Conservation (phyloP, 2,888 invertebrate genomes). For the Escarpia spicata region DNA sequence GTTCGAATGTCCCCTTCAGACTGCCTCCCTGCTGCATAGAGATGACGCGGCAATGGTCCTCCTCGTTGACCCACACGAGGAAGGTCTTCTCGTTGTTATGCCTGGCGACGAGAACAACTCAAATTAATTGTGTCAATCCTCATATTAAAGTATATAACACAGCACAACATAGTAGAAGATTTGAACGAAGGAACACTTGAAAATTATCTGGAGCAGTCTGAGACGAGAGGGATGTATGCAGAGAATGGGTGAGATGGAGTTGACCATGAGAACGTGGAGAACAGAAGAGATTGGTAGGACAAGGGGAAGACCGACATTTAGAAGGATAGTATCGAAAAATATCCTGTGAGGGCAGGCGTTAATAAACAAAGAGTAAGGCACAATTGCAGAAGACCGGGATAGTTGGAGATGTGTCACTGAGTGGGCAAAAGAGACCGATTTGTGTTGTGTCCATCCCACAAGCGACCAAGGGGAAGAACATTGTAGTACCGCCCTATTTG, state of each 20-base stretch:
- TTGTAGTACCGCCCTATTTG: neutral
- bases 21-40: slow-evolving; percentile 73
- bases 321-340: too few relatives aligned
- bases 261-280: neutral
- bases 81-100: slow-evolving; percentile 81
- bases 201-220: neutral
- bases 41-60: slow-evolving; percentile 87
- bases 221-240: neutral
- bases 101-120: slow-evolving; percentile 58
- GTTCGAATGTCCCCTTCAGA: slow-evolving; percentile 49
- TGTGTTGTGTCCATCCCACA: too few relatives aligned
- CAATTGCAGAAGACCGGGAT: too few relatives aligned
- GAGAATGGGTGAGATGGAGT: neutral
- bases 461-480: neutral
- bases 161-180: neutral
- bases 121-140: neutral
- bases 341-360: too few relatives aligned
- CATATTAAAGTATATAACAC: neutral
- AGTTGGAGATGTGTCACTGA: too few relatives aligned
- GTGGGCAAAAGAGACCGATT: too few relatives aligned
- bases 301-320: too few relatives aligned
- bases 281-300: too few relatives aligned
- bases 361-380: too few relatives aligned
- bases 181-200: neutral
- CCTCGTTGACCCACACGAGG: slow-evolving; percentile 92